A percentile compares a stretch with the other conserved stretches of the same genome.
Conservation (phyloP, 2,888 invertebrate genomes). For the Cantharis rufa region DNA sequence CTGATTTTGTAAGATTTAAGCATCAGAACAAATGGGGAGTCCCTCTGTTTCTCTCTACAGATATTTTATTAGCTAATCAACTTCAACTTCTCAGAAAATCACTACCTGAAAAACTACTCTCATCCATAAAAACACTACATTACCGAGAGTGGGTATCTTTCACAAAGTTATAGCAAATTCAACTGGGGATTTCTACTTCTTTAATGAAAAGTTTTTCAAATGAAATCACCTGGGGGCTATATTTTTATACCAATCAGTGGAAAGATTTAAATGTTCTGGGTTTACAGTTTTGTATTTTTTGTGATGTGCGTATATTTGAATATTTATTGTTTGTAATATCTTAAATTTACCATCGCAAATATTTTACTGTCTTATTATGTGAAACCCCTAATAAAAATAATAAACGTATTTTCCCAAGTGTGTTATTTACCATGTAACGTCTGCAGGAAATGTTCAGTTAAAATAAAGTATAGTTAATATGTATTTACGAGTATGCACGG, state of each 20-base stretch:
- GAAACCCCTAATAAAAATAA: not conserved
- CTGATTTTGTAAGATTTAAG: not conserved
- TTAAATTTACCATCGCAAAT: not conserved
- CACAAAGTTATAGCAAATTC: not conserved
- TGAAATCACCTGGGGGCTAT: not conserved
- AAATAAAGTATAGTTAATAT: not conserved
- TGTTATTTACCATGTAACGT: not conserved
- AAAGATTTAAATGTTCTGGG: not conserved
- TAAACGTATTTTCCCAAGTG: not conserved
- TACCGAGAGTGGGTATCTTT: not conserved
- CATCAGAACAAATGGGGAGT: not conserved
- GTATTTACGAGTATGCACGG: not conserved
- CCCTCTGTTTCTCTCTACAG: not conserved
- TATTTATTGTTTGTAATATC: not conserved
- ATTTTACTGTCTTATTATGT: not conserved
- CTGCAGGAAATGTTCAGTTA: not conserved
- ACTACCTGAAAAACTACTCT: not conserved
- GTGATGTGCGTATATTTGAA: not conserved
- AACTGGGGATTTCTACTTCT: not conserved
- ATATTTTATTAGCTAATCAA: not conserved
- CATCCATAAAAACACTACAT: not conserved
- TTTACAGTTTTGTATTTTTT: not conserved
- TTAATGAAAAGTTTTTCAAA: not conserved
- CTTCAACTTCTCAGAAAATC: not conserved
- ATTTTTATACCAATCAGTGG: not conserved